Percentiles rank a stretch among this genome's conserved stretches.
These are phyloP conservation scores for Muraenolepis orangiensis DNA, from an alignment of 2,797 vertebrate species.

Conservation along the genomic window DNA sequence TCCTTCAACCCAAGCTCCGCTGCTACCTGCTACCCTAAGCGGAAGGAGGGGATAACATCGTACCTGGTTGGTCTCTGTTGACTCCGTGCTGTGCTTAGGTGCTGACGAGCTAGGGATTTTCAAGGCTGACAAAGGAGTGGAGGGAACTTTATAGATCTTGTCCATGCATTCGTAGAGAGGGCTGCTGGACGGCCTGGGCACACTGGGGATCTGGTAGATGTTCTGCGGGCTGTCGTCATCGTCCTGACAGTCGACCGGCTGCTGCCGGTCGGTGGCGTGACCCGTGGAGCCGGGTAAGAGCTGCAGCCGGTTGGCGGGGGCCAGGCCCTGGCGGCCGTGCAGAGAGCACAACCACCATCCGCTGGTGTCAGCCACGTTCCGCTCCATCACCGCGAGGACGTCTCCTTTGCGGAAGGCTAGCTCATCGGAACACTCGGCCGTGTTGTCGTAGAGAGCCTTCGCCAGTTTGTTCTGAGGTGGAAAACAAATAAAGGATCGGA, in stretches of 20 bases:
- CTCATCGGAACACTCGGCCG: constrained; percentile 86
- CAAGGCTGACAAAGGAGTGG: constrained; percentile 33
- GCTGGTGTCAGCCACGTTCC: constrained; percentile 71
- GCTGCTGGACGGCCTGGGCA: constrained; percentile 32
- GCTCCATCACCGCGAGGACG: constrained; percentile 83
- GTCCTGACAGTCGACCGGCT: not conserved
- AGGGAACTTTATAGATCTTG: constrained; percentile 69
- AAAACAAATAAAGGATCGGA: constrained; percentile 14
- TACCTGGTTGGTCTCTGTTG: constrained; percentile 66
- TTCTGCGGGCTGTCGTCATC: constrained; percentile 32
- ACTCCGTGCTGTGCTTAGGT: constrained; percentile 60
- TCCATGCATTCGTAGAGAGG: constrained; percentile 81
- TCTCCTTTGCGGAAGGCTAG: constrained; percentile 88
- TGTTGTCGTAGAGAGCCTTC: constrained; percentile 92
- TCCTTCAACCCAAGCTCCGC: not conserved
- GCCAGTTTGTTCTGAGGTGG: constrained; percentile 79
- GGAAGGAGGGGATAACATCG: not conserved
- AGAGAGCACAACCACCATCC: constrained; percentile 94
- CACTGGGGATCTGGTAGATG: constrained; percentile 79
- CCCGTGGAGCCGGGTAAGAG: constrained; percentile 56
- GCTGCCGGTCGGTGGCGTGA: constrained; percentile 6
- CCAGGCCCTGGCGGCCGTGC: constrained; percentile 84
- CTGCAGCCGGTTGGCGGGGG: constrained; percentile 88
- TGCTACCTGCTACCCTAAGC: constrained; percentile 1
- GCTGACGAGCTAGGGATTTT: constrained; percentile 45